phyloP scores from a whole-genome alignment of 2,113 vertebrate genomes.

The Choloepus hoffmanni region DNA sequence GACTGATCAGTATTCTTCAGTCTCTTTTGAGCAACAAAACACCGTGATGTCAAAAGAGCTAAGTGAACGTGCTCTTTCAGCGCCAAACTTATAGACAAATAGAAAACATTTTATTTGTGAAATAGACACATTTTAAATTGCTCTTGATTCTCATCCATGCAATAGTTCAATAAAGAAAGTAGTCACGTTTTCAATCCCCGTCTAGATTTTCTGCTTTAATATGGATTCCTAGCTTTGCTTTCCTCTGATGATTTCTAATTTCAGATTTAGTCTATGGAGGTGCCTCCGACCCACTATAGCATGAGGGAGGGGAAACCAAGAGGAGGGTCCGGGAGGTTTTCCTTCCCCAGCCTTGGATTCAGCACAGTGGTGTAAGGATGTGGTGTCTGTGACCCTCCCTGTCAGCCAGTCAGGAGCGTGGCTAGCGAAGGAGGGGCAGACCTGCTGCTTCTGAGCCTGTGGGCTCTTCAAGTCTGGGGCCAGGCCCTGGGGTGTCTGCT shows the following conservation, averaged over 20 bases:
- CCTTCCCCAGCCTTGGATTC: background rate
- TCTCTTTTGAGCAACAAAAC: constrained; percentile 49
- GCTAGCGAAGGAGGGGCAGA: no score
- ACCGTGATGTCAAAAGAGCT: background rate
- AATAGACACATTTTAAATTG: constrained; percentile 56
- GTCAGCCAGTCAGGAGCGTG: background rate
- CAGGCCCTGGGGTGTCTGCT: accelerated
- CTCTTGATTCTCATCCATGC: background rate
- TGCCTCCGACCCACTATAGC: background rate
- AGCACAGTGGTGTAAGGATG: background rate
- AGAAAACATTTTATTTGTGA: constrained; percentile 58
- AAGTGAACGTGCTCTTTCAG: constrained; percentile 16
- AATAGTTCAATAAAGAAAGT: constrained; percentile 33
- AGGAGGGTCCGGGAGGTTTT: background rate
- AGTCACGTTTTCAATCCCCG: background rate
- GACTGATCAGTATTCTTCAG: constrained; percentile 24
- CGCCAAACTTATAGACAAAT: constrained; percentile 38
- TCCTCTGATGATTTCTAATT: background rate
- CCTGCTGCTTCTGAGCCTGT: background rate
- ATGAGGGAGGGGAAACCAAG: background rate
- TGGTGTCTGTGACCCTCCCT: background rate
- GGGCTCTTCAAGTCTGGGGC: background rate
- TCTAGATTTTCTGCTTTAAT: constrained; percentile 7
- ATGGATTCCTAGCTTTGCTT: background rate
- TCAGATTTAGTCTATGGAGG: background rate